Evolutionary conservation across 2,888 invertebrate genomes (phyloP), one percentile per base, ranked within the genome.

Genomic region (Acleris literana): DNA sequence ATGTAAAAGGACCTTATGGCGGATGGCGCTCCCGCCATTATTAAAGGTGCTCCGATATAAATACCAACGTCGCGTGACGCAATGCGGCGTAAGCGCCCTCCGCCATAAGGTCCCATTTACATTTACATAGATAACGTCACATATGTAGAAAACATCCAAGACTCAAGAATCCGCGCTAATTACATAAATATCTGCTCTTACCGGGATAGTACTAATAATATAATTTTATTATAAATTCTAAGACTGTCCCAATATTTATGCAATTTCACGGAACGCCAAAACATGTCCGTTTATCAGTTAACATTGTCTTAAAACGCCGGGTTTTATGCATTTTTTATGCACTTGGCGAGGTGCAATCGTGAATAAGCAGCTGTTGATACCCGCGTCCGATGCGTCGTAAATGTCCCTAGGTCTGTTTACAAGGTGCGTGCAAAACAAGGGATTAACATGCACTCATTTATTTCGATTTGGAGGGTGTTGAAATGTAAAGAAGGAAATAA

Each of bases 321-420:
- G 51, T 57, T 66, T 62, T 51, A 62, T 66, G 53, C 18, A 57
- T 56, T 66, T 57, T 66, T 66, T 62, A 62, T 57, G 52, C 48
- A 57, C n/a, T 62, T 62, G 56, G 61, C 66, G 43, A n/a, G 44
- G 1, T 29, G 11, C 5, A 2, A 57, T 11, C 13, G 55, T 55
- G 55, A 48, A 61, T 5, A 44, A n/a, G 44, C 65, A 61, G 55
- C 65, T 65, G 65, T 56, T 65, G 51, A 61, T 57, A 44, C 46
- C 5, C 22, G n/a, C 46, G 57, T 43, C 43, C 43, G 51, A 51
- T 57, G 52, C 46, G 22, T 66, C 65, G 62, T 66, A 57, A 66
- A 66, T 6, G 66, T 62, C 66, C 53, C 44, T 66, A 66, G 52
- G 5, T 52, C 52, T 57, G 66, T 62, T 66, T 66, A 62, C 53